phyloP scores from a whole-genome alignment of 2,888 invertebrate genomes.

The Lamellibrachia columna region DNA sequence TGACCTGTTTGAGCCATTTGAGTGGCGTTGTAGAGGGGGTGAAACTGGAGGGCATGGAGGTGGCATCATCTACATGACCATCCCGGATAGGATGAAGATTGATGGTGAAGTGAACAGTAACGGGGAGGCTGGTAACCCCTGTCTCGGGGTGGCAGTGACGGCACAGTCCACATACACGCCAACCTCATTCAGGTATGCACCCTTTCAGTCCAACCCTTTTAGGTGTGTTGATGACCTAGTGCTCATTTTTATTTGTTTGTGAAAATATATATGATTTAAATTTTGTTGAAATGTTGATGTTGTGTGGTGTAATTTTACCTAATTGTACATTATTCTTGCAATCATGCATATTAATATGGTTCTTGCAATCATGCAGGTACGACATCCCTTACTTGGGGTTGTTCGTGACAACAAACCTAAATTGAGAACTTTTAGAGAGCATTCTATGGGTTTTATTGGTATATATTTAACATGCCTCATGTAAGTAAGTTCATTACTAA shows the following conservation, averaged over 20 bases:
- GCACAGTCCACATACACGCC: conserved; percentile 37
- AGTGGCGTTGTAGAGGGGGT: conserved; percentile 51
- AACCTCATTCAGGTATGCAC: conserved; percentile 42
- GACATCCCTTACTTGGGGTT: too few relatives aligned
- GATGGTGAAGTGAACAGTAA: conserved; percentile 49
- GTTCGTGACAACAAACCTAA: too few relatives aligned
- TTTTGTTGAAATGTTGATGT: too few relatives aligned
- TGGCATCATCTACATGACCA: conserved; percentile 45
- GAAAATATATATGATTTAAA: not conserved
- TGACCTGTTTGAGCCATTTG: conserved; percentile 45
- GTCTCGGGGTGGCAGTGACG: conserved; percentile 50
- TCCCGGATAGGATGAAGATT: conserved; percentile 43
- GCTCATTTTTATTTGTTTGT: not conserved
- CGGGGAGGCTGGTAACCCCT: conserved; percentile 36
- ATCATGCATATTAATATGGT: too few relatives aligned
- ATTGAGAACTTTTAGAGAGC: too few relatives aligned
- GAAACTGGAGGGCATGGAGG: conserved; percentile 46
- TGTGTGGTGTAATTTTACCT: too few relatives aligned
- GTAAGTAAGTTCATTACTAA: too few relatives aligned
- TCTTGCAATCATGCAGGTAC: too few relatives aligned
- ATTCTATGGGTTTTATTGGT: too few relatives aligned
- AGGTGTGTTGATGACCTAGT: not conserved
- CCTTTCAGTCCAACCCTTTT: not conserved
- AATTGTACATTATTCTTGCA: too few relatives aligned
- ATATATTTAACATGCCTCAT: too few relatives aligned